These are phyloP conservation scores for Protosalanx chinensis DNA, from an alignment of 2,797 vertebrate species.

Conservation along the genomic window DNA sequence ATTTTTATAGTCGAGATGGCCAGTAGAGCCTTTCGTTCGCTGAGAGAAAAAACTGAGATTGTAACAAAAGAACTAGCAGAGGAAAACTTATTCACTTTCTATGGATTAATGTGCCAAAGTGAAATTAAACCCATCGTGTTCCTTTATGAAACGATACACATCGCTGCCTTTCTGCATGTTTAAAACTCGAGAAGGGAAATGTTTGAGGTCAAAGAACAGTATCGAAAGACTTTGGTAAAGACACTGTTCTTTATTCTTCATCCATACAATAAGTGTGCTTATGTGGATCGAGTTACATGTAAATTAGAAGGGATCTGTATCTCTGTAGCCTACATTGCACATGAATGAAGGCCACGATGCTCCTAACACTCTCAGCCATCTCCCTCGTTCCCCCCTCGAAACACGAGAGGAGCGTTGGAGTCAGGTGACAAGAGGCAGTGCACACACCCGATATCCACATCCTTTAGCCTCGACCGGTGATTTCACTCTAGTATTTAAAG, in stretches of 20 bases:
- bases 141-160: not conserved
- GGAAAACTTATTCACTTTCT: constrained; percentile 29
- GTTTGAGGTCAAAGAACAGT: constrained; percentile 1
- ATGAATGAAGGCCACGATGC: constrained; percentile 64
- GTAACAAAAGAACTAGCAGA: not conserved
- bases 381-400: constrained; percentile 69
- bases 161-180: not conserved
- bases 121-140: not conserved
- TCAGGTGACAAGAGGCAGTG: constrained; percentile 55
- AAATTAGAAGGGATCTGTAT: constrained; percentile 73
- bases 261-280: constrained; percentile 70
- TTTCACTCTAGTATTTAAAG: constrained; percentile 40
- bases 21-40: constrained; percentile 28
- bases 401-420: constrained; percentile 61
- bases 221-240: constrained; percentile 38
- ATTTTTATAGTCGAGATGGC: constrained; percentile 38
- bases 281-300: constrained; percentile 72
- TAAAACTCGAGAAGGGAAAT: not conserved
- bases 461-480: constrained; percentile 31
- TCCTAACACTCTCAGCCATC: constrained; percentile 66
- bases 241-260: constrained; percentile 70
- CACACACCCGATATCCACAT: constrained; percentile 15
- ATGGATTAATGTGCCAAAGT: constrained; percentile 5
- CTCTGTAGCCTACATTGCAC: constrained; percentile 55
- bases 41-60: not conserved